Evolutionary conservation across 2,113 vertebrate genomes (phyloP).

Genomic region (Balaeniceps rex): DNA sequence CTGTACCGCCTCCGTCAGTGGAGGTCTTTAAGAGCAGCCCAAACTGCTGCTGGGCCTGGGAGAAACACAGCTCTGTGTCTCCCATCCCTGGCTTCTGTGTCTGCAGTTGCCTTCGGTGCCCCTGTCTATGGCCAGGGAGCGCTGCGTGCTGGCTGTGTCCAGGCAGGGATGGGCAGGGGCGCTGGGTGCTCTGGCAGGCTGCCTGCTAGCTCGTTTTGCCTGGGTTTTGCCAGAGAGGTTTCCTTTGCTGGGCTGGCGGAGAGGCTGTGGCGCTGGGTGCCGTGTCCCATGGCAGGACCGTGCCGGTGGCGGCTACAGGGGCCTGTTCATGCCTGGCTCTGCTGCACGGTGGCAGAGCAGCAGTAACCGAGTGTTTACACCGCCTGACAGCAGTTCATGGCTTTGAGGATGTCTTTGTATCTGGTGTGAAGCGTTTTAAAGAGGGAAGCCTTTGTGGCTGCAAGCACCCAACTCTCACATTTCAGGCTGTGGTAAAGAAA

Average conservation of each 20-base stretch:
- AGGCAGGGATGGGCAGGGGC: not conserved
- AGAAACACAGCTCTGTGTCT: not conserved
- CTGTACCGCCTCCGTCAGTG: not conserved
- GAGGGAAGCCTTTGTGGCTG: not conserved
- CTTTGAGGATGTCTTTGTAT: not conserved
- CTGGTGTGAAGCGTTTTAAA: not conserved
- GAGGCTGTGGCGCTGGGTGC: not conserved
- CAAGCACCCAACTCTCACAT: not conserved
- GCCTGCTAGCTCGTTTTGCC: not conserved
- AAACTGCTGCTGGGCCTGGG: not conserved
- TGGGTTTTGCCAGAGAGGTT: not conserved
- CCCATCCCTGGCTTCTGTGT: not conserved
- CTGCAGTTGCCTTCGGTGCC: not conserved
- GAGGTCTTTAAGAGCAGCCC: not conserved
- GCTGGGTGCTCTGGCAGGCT: not conserved
- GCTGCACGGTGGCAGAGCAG: not conserved
- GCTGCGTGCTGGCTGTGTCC: not conserved
- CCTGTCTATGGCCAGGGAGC: not conserved
- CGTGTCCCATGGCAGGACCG: fast-evolving
- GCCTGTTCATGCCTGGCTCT: not conserved
- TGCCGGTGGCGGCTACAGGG: not conserved
- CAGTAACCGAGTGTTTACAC: fast-evolving
- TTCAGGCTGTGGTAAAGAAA: not conserved
- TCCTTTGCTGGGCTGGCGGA: not conserved
- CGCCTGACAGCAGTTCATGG: not conserved